These are phyloP conservation scores for Pristionchus mayeri DNA, from an alignment of 2,888 invertebrate species.

Conservation along the genomic window DNA sequence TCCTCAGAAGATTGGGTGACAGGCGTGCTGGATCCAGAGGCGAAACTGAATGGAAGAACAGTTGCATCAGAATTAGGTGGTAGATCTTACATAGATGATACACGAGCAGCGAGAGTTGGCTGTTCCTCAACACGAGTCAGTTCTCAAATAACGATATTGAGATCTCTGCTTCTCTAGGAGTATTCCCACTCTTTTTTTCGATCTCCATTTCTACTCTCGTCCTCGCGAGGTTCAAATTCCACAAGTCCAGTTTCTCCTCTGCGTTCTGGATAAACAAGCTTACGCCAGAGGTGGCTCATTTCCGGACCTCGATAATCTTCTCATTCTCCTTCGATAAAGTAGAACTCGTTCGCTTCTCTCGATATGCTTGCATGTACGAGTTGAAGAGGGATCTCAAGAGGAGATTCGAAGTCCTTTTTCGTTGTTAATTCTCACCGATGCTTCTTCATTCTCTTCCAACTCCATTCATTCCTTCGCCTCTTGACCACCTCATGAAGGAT, in stretches of 20 bases:
- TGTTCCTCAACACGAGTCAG: neutral
- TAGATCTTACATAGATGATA: neutral
- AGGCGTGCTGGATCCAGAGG: neutral
- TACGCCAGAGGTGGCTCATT: too few relatives aligned
- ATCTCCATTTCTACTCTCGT: neutral
- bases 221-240: neutral
- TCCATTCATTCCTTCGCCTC: neutral
- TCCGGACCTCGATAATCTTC: neutral
- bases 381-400: neutral
- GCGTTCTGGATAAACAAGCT: neutral
- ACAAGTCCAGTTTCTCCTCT: neutral
- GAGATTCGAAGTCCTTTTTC: neutral
- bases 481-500: neutral
- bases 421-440: neutral
- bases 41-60: neutral
- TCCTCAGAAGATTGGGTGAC: neutral
- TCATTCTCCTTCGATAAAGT: neutral
- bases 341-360: neutral
- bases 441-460: neutral
- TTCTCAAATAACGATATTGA: neutral
- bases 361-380: neutral
- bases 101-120: neutral
- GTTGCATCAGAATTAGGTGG: neutral
- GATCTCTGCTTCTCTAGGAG: too few relatives aligned
- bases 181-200: neutral